These are phyloP conservation scores for Whitmania pigra DNA, from an alignment of 1,140 invertebrate species.

Conservation along the genomic window DNA sequence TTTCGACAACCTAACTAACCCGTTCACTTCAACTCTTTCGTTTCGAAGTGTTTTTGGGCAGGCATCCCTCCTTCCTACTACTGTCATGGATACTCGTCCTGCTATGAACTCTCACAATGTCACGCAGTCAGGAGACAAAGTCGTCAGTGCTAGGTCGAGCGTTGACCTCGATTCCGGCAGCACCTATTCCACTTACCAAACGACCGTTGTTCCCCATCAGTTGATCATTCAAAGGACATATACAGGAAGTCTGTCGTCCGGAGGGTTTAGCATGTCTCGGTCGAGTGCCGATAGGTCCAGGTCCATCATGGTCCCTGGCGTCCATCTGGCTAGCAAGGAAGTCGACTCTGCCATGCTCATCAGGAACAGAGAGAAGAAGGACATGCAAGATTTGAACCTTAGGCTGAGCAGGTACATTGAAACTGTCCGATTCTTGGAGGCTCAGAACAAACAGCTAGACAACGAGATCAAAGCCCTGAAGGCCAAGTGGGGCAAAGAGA, in stretches of 20 bases:
- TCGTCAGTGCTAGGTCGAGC: too few species aligned
- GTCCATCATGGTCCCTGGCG: not conserved
- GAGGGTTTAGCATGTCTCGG: not conserved
- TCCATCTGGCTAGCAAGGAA: not conserved
- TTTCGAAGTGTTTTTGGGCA: too few species aligned
- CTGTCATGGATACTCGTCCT: too few species aligned
- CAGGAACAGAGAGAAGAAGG: slow-evolving; percentile 23
- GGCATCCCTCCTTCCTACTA: too few species aligned
- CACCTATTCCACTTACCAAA: not conserved
- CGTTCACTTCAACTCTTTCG: too few species aligned
- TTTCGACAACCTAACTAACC: too few species aligned
- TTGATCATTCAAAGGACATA: slow-evolving; percentile 4
- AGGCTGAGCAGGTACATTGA: slow-evolving; percentile 23
- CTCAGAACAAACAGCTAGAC: slow-evolving; percentile 12
- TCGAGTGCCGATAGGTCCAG: not conserved
- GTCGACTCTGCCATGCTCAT: not conserved
- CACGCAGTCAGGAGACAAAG: too few species aligned
- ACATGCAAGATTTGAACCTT: slow-evolving; percentile 22
- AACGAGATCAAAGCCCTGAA: slow-evolving; percentile 10
- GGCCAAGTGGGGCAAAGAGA: slow-evolving; percentile 12
- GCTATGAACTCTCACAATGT: too few species aligned
- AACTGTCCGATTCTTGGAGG: slow-evolving; percentile 17
- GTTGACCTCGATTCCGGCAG: too few species aligned
- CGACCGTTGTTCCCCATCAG: not conserved
- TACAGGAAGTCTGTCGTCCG: not conserved